Conservation (phyloP, 2,113 vertebrate genomes). For the Oceanodroma tethys region DNA sequence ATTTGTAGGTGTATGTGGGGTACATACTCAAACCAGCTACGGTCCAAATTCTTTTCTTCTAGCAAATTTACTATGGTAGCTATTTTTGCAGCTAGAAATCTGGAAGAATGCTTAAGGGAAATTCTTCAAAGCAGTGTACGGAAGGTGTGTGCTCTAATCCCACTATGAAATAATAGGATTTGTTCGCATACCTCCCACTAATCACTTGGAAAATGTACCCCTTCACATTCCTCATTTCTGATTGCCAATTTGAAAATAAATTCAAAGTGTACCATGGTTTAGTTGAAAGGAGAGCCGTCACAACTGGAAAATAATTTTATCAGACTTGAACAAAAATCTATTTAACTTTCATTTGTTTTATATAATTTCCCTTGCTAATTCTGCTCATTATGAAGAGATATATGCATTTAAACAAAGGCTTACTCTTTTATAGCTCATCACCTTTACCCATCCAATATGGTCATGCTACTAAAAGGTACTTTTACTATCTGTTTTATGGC, state of each 20-base stretch:
- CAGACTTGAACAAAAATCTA: slow-evolving; percentile 57
- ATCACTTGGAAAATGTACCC: not conserved
- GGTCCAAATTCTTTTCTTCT: not conserved
- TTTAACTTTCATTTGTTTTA: slow-evolving; percentile 43
- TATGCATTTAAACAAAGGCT: slow-evolving; percentile 55
- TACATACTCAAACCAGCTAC: not conserved
- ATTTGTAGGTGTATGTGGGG: not conserved
- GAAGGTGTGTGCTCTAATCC: slow-evolving; percentile 35
- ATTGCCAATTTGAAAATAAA: slow-evolving; percentile 40
- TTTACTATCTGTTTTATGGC: slow-evolving; percentile 29
- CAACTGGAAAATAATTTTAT: slow-evolving; percentile 53
- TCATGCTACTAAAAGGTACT: slow-evolving; percentile 15
- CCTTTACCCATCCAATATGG: slow-evolving; percentile 39
- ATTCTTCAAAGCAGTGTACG: slow-evolving; percentile 27
- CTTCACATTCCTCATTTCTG: slow-evolving; percentile 24
- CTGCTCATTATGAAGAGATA: slow-evolving; percentile 41
- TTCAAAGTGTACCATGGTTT: not conserved
- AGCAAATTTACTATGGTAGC: not conserved
- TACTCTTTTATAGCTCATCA: slow-evolving; percentile 38
- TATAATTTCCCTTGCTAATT: slow-evolving; percentile 57
- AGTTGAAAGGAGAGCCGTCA: not conserved
- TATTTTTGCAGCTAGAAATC: not conserved
- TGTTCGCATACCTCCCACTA: slow-evolving; percentile 42
- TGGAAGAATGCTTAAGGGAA: not conserved
- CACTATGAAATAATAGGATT: slow-evolving; percentile 45